Evolutionary conservation across 1,140 invertebrate species (phyloP).

Genomic region (Macrostomum lignano): DNA sequence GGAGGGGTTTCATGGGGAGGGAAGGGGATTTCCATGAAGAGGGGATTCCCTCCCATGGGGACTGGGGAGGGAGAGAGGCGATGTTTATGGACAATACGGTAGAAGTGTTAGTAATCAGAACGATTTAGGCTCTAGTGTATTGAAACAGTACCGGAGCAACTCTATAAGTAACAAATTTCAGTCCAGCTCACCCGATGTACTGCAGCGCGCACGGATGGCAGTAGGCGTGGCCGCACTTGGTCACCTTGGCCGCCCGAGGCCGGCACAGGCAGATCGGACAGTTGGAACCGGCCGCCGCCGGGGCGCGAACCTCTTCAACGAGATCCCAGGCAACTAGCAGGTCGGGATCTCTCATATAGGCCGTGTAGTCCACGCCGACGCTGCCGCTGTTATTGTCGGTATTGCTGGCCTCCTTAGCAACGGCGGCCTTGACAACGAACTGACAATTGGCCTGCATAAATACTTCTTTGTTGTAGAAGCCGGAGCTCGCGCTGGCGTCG

Average conservation of each 20-base stretch:
- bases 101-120: no score
- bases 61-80: no score
- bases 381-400: no score
- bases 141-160: no score
- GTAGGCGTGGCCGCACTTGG: conserved; percentile 69
- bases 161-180: no score
- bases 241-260: conserved; percentile 51
- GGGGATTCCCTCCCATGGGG: no score
- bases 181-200: no score
- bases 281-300: not conserved
- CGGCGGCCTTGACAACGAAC: conserved; percentile 53
- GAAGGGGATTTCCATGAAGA: no score
- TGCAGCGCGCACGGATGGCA: conserved; percentile 82
- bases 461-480: conserved; percentile 65
- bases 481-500: conserved; percentile 24
- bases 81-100: no score
- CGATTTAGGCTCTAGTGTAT: no score
- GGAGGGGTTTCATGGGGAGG: no score
- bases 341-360: conserved; percentile 51
- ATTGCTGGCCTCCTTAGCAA: no score
- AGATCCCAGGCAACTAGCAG: conserved; percentile 58
- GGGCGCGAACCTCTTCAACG: conserved; percentile 74
- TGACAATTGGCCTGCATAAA: conserved; percentile 79
- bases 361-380: conserved; percentile 50
- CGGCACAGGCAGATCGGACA: conserved; percentile 66